Evolutionary conservation across 1,140 invertebrate genomes (phyloP).

Genomic region (Heliconius melpomene): DNA sequence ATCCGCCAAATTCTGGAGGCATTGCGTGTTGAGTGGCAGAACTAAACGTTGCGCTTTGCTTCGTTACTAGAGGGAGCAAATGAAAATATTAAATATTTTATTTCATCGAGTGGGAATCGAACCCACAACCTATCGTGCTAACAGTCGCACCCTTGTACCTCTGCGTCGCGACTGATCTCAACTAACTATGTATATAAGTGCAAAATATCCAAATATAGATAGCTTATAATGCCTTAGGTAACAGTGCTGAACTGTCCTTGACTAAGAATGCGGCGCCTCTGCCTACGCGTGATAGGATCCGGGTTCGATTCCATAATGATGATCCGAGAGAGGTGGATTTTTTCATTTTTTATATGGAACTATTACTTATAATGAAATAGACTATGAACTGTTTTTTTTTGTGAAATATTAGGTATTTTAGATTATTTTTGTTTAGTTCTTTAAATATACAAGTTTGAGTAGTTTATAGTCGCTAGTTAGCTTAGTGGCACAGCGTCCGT

Average conservation of each 20-base stretch:
- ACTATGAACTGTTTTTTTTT: no score
- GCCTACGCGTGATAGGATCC: constrained; percentile 4
- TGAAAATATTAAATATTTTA: background rate
- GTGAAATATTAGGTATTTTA: no score
- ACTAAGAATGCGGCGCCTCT: constrained; percentile 4
- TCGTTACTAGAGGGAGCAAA: background rate
- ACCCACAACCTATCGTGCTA: background rate
- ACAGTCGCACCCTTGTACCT: background rate
- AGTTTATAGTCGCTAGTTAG: no score
- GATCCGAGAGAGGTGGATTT: background rate
- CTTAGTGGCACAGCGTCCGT: no score
- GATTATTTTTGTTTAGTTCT: no score
- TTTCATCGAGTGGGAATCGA: background rate
- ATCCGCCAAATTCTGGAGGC: background rate
- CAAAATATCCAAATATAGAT: background rate
- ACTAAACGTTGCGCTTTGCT: background rate
- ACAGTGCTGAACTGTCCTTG: background rate
- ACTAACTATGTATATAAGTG: background rate
- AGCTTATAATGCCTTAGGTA: background rate
- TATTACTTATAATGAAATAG: no score
- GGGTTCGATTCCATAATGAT: constrained; percentile 1
- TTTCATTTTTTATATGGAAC: background rate
- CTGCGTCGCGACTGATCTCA: no score
- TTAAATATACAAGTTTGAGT: no score
- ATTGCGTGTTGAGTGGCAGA: background rate